phyloP scores from a whole-genome alignment of 2,113 vertebrate genomes.

The Nannospalax galili region DNA sequence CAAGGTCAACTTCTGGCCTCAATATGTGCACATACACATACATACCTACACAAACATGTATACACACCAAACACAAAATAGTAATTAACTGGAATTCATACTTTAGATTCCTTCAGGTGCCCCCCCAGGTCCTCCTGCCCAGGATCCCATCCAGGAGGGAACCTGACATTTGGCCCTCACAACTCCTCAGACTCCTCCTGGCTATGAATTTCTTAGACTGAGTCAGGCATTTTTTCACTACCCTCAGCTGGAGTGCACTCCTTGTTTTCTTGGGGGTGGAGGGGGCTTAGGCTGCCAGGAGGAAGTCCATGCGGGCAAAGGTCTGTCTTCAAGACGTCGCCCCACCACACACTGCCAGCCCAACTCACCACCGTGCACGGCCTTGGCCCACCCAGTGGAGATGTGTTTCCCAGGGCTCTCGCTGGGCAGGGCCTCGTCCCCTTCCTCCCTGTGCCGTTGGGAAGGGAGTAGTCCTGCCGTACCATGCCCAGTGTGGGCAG shows the following conservation, averaged over 20 bases:
- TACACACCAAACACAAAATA: not conserved
- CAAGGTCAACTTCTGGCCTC: not conserved
- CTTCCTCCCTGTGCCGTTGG: not conserved
- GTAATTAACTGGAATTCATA: too few species aligned
- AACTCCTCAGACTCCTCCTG: not conserved
- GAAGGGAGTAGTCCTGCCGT: not conserved
- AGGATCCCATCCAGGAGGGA: not conserved
- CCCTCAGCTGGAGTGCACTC: accelerated
- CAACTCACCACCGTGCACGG: accelerated
- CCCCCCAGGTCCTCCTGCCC: not conserved
- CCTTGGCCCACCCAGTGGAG: not conserved
- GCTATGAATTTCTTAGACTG: not conserved
- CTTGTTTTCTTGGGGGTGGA: too few species aligned
- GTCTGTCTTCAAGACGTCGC: accelerated
- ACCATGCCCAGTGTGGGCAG: not conserved
- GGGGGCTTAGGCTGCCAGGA: too few species aligned
- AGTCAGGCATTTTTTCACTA: not conserved
- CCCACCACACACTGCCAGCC: accelerated
- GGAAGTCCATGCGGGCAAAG: accelerated
- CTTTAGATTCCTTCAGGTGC: not conserved
- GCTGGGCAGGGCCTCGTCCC: not conserved
- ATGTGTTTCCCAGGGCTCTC: not conserved
- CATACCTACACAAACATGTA: not conserved
- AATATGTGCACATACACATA: not conserved
- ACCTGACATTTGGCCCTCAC: accelerated